These are phyloP conservation scores for Belonocnema kinseyi DNA, from an alignment of 1,140 invertebrate species.

Conservation along the genomic window DNA sequence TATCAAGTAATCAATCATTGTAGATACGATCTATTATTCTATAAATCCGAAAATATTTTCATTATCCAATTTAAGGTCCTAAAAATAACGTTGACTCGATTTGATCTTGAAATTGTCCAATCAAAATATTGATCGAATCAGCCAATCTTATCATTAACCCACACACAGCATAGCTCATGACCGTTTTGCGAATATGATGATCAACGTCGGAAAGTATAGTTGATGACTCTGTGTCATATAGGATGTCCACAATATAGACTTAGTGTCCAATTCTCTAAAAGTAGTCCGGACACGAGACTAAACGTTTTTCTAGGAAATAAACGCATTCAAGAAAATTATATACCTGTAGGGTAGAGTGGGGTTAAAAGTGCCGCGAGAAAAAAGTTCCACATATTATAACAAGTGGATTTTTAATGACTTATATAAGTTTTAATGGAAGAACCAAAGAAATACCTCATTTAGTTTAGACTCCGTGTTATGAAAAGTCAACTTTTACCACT, in stretches of 20 bases:
- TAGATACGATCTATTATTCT: not conserved
- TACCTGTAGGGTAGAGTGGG: too few species aligned
- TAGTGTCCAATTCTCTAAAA: slow-evolving; percentile 8
- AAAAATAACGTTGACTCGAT: not conserved
- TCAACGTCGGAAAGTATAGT: slow-evolving; percentile 5
- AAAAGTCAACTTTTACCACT: too few species aligned
- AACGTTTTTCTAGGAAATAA: not conserved
- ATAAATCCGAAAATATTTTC: too few species aligned
- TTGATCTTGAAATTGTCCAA: slow-evolving; percentile 10
- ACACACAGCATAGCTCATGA: not conserved
- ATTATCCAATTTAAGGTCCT: too few species aligned
- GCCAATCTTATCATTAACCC: not conserved
- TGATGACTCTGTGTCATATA: slow-evolving; percentile 5
- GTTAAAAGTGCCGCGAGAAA: too few species aligned
- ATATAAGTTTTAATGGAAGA: too few species aligned
- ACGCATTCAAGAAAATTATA: not conserved
- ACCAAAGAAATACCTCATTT: too few species aligned
- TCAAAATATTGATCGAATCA: slow-evolving; percentile 21
- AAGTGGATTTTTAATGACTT: too few species aligned
- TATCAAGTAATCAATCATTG: not conserved
- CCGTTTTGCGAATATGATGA: not conserved
- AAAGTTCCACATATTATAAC: too few species aligned
- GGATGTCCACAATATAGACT: slow-evolving; percentile 7
- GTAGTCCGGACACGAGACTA: not conserved
- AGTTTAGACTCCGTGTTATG: too few species aligned